These are phyloP conservation scores for Petaurus breviceps DNA, from an alignment of 2,113 vertebrate species.

Conservation along the genomic window DNA sequence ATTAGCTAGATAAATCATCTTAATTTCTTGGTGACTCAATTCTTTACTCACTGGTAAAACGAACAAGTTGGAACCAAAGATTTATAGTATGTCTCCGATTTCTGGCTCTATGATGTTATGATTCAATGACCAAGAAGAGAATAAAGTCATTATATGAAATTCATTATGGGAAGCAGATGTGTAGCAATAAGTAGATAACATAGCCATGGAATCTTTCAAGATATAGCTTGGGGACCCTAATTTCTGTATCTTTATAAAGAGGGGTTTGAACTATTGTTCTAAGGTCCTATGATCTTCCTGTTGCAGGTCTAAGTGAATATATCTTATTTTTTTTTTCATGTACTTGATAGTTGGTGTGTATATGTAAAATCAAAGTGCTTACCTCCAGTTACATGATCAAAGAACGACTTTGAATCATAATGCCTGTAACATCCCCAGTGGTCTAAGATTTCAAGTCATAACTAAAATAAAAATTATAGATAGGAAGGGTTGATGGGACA, in stretches of 20 bases:
- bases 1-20: neutral
- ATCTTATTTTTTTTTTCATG: neutral
- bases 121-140: neutral
- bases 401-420: neutral
- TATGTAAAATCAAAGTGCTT: neutral
- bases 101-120: neutral
- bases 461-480: neutral
- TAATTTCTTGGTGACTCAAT: neutral
- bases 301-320: neutral
- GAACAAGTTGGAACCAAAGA: neutral
- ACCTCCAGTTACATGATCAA: neutral
- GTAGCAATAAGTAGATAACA: neutral
- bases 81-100: neutral
- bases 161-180: neutral
- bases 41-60: neutral
- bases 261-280: neutral
- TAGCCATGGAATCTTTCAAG: neutral
- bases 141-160: neutral
- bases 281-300: neutral
- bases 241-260: neutral
- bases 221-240: neutral
- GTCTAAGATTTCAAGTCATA: neutral
- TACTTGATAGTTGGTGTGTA: neutral
- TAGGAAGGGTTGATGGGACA: neutral
- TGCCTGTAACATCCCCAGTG: neutral